phyloP scores from a whole-genome alignment of 2,888 invertebrate genomes.

The Chydorus sphaericus region DNA sequence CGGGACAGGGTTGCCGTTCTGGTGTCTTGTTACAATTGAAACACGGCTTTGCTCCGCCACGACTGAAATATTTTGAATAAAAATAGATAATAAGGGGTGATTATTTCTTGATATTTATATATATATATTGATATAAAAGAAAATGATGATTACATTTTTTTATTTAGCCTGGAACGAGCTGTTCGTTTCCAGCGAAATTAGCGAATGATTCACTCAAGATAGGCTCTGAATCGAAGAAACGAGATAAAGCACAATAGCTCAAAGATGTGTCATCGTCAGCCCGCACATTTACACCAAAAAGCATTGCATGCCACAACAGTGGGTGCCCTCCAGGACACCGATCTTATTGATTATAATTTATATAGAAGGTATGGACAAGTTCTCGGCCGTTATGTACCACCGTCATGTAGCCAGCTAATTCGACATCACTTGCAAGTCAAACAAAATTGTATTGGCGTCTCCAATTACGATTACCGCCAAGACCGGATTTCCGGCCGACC shows the following conservation, averaged over 20 bases:
- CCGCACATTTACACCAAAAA: slow-evolving; percentile 30
- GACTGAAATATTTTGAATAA: too few relatives aligned
- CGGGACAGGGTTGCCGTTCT: too few relatives aligned
- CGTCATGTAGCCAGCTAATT: slow-evolving; percentile 70
- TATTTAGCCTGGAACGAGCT: background rate
- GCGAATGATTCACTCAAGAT: slow-evolving; percentile 56
- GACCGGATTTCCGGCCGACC: background rate
- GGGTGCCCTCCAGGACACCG: slow-evolving; percentile 69
- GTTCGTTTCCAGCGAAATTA: background rate
- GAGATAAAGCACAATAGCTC: slow-evolving; percentile 67
- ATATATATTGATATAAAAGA: background rate
- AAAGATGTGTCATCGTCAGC: slow-evolving; percentile 46
- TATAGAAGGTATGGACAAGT: slow-evolving; percentile 51
- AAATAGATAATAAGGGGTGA: too few relatives aligned
- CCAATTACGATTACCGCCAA: background rate
- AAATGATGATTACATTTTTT: background rate
- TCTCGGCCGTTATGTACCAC: slow-evolving; percentile 75
- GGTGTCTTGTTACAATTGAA: too few relatives aligned
- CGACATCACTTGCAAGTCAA: slow-evolving; percentile 23
- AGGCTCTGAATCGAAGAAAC: slow-evolving; percentile 61
- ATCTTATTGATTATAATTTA: slow-evolving; percentile 18
- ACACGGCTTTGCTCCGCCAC: too few relatives aligned
- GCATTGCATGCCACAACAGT: slow-evolving; percentile 50
- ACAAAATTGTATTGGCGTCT: background rate
- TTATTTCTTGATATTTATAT: too few relatives aligned